A percentile compares a stretch with the other conserved stretches of the same genome.
Conservation (phyloP, 2,888 invertebrate species). For the Seladonia tumulorum region DNA sequence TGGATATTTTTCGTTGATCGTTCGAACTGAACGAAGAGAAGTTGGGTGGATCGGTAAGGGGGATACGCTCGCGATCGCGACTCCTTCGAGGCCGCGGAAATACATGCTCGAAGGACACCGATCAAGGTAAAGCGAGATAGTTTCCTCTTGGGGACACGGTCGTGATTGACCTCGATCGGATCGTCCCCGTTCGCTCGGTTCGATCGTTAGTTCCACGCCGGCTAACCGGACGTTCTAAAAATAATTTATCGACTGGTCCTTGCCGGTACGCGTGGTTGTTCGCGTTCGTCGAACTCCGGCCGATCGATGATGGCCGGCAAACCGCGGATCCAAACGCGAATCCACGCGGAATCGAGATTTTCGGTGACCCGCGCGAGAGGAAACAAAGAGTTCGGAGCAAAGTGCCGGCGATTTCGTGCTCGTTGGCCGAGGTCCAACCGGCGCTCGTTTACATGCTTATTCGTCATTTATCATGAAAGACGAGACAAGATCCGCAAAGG, state of each 20-base stretch:
- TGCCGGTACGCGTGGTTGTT: conserved; percentile 49
- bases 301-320: conserved; percentile 40
- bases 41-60: background rate
- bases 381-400: background rate
- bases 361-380: conserved; percentile 20
- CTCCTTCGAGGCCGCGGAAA: conserved; percentile 12
- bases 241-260: conserved; percentile 73
- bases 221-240: conserved; percentile 65
- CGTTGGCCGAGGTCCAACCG: conserved; percentile 31
- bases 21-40: background rate
- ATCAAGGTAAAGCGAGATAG: conserved; percentile 46
- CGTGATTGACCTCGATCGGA: conserved; percentile 58
- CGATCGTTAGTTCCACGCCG: conserved; percentile 70
- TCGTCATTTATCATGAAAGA: background rate
- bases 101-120: background rate
- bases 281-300: conserved; percentile 56
- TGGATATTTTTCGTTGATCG: background rate
- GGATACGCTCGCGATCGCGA: background rate
- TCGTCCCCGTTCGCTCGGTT: conserved; percentile 66
- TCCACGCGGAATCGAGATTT: background rate
- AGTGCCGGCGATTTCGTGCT: background rate
- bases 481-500: background rate
- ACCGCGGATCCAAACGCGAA: background rate
- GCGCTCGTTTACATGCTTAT: background rate
- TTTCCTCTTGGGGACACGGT: conserved; percentile 29